phyloP scores from a whole-genome alignment of 64 coral and sea anemone species.

The Actinia equina region DNA sequence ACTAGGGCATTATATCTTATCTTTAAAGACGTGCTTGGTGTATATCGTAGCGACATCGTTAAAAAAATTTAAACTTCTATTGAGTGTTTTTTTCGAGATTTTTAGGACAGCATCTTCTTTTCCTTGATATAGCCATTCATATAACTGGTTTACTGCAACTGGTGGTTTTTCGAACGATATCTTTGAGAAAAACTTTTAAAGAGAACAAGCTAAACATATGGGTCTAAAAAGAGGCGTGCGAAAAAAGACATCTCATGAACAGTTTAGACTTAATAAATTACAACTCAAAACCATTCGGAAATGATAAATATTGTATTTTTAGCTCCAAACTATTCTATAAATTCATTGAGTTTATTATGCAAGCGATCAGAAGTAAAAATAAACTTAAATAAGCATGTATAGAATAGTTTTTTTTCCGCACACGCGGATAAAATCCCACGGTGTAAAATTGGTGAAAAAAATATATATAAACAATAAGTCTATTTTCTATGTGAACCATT shows the following conservation, averaged over 20 bases:
- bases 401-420: not conserved
- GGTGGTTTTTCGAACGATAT: not conserved
- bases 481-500: not conserved
- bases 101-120: not conserved
- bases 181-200: not conserved
- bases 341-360: not conserved
- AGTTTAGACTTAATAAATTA: not conserved
- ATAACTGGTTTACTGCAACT: not conserved
- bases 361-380: not conserved
- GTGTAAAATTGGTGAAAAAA: conserved; percentile 14
- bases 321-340: not conserved
- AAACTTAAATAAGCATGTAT: not conserved
- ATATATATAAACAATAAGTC: not conserved
- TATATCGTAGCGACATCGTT: not conserved
- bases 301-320: not conserved
- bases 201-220: not conserved
- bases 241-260: not conserved
- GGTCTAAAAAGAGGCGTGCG: not conserved
- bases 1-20: not conserved
- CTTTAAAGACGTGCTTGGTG: not conserved
- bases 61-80: not conserved
- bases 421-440: conserved; percentile 17
- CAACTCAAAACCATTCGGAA: not conserved
- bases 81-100: not conserved
- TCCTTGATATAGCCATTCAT: not conserved